Evolutionary conservation across 1,140 invertebrate genomes (phyloP).

Genomic region (Philotrypesis tridentata): DNA sequence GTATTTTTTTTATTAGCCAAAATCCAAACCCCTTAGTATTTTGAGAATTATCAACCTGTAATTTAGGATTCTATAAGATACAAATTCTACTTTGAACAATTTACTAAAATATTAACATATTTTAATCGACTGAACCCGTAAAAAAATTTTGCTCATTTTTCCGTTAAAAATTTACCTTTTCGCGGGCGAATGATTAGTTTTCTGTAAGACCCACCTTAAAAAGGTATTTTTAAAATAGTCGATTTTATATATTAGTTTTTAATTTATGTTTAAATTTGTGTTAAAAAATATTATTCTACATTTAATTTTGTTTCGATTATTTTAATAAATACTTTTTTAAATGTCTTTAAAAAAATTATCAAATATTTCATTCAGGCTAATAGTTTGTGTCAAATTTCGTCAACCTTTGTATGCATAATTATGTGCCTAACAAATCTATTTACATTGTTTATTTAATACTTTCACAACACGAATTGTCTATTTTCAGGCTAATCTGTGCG

Average conservation of each 20-base stretch:
- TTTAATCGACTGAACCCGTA: not conserved
- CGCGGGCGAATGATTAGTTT: not conserved
- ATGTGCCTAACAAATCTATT: constrained; percentile 44
- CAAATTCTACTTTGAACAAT: not conserved
- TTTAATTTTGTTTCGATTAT: not conserved
- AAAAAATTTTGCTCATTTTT: not conserved
- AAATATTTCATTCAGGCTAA: constrained; percentile 29
- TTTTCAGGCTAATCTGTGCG: constrained; percentile 61
- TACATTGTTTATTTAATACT: constrained; percentile 15
- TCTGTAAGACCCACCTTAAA: constrained; percentile 29
- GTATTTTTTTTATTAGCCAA: not conserved
- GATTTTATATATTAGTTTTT: not conserved
- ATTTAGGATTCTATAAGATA: constrained; percentile 14
- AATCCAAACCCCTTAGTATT: not conserved
- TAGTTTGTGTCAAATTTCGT: constrained; percentile 39
- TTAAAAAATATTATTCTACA: not conserved
- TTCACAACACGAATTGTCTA: constrained; percentile 60
- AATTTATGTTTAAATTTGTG: not conserved
- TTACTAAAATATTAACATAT: not conserved
- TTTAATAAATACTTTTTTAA: constrained; percentile 29
- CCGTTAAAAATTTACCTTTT: not conserved
- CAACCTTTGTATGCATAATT: constrained; percentile 42
- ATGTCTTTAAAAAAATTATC: constrained; percentile 21
- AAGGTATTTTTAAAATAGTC: constrained; percentile 24
- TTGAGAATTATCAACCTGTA: not conserved